A percentile compares a stretch with the other conserved stretches of the same genome.
phyloP scores from a whole-genome alignment of 37 sponge, comb jelly and placozoan genomes.

The Ephydatia muelleri region DNA sequence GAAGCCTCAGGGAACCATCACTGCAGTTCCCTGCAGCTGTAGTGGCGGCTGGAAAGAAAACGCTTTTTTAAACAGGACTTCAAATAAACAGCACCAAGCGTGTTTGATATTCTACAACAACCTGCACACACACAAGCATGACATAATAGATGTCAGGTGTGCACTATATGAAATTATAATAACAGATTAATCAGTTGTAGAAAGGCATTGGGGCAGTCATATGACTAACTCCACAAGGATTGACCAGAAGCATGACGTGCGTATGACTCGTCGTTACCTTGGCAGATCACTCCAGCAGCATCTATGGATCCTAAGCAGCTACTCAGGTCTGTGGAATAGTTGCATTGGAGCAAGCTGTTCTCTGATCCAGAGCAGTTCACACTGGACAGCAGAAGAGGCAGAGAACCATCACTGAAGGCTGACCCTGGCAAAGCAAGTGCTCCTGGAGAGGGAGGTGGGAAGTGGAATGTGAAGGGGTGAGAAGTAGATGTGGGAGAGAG shows the following conservation, averaged over 20 bases:
- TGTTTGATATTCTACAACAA: too few relatives aligned
- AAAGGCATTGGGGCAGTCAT: too few relatives aligned
- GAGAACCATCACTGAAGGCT: slow-evolving; percentile 10
- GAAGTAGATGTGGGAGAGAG: slow-evolving; percentile 5
- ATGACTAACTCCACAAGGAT: too few relatives aligned
- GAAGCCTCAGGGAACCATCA: slow-evolving; percentile 34
- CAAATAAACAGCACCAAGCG: not conserved
- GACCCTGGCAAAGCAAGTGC: not conserved
- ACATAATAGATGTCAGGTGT: not conserved
- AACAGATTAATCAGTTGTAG: too few relatives aligned
- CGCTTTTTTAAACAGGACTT: too few relatives aligned
- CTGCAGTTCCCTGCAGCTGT: slow-evolving; percentile 16
- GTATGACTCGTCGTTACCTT: slow-evolving; percentile 6
- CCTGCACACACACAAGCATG: too few relatives aligned
- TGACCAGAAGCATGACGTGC: too few relatives aligned
- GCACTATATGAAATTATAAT: not conserved
- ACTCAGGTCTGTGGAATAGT: not conserved
- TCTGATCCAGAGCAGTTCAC: slow-evolving; percentile 42
- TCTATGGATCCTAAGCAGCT: not conserved
- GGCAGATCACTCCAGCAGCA: slow-evolving; percentile 32
- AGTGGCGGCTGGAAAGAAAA: not conserved
- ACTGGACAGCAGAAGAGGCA: slow-evolving; percentile 9
- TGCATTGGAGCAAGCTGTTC: slow-evolving; percentile 14
- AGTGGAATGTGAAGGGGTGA: not conserved
- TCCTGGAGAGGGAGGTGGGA: not conserved